A percentile compares a stretch with the other conserved stretches of the same genome.
phyloP scores from a whole-genome alignment of 2,888 invertebrate genomes.

The Hetaerina titia region DNA sequence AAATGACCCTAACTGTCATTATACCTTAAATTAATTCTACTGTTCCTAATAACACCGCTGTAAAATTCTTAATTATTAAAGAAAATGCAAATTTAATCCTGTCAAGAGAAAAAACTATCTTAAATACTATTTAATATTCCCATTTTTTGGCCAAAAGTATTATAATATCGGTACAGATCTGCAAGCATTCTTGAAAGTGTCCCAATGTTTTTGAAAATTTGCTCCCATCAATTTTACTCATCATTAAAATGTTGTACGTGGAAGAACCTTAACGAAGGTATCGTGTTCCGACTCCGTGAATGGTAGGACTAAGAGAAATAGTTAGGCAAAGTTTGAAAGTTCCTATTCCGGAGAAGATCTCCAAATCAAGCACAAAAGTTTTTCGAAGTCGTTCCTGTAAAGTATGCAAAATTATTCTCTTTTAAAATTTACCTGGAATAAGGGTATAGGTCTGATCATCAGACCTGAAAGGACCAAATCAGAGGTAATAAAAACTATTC shows the following conservation, averaged over 20 bases:
- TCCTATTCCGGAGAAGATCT: neutral
- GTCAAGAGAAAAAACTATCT: too few species aligned
- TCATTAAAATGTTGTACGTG: neutral
- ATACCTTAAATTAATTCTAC: too few species aligned
- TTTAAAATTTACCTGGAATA: neutral
- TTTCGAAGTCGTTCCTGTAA: neutral
- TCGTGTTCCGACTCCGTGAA: conserved; percentile 28
- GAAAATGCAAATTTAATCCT: too few species aligned
- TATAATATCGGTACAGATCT: neutral
- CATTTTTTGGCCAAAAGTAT: neutral
- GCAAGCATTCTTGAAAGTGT: neutral
- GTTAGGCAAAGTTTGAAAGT: neutral
- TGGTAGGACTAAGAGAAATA: neutral
- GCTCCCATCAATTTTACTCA: neutral
- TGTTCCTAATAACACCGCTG: too few species aligned
- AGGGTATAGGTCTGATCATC: neutral
- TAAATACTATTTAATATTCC: too few species aligned
- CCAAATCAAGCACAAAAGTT: conserved; percentile 9
- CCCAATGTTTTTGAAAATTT: neutral
- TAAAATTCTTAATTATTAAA: too few species aligned
- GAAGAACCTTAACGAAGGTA: conserved; percentile 18
- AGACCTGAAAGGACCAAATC: neutral
- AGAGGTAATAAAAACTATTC: neutral
- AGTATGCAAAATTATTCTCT: conserved; percentile 26
- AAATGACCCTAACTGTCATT: too few species aligned